Evolutionary conservation across 1,140 invertebrate species (phyloP).

Genomic region (Pachypeltis micranthus): DNA sequence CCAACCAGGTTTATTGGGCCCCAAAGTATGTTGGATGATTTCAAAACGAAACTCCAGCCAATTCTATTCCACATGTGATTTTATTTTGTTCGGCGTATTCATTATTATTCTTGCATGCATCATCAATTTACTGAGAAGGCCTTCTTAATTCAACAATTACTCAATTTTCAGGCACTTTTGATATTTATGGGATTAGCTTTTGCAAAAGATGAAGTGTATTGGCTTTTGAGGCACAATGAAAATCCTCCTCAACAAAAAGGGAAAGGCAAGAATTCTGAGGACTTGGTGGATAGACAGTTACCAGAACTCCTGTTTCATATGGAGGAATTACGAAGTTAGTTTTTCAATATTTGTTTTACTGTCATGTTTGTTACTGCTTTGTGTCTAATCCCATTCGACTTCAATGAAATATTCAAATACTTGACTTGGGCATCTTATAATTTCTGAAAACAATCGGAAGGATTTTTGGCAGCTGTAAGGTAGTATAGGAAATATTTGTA

Average conservation of each 20-base stretch:
- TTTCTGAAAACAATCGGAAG: no score
- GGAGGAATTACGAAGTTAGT: constrained; percentile 71
- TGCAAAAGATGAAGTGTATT: constrained; percentile 91
- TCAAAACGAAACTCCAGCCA: no score
- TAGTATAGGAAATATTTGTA: no score
- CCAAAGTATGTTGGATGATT: constrained; percentile 48
- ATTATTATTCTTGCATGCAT: no score
- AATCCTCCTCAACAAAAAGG: constrained; percentile 80
- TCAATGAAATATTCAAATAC: no score
- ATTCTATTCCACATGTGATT: no score
- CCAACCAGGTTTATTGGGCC: constrained; percentile 92
- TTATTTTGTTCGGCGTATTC: background rate
- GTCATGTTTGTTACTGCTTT: background rate
- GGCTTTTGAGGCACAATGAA: constrained; percentile 91
- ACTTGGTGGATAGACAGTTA: constrained; percentile 84
- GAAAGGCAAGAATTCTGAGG: constrained; percentile 75
- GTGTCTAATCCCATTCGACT: no score
- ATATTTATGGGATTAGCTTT: constrained; percentile 93
- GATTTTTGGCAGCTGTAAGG: no score
- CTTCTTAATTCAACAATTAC: no score
- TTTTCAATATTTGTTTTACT: constrained; percentile 5
- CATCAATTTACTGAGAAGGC: no score
- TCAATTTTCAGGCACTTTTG: constrained; percentile 59
- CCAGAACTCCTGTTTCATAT: constrained; percentile 97
- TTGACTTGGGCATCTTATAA: no score